These are phyloP conservation scores for Panulirus ornatus DNA, from an alignment of 1,140 invertebrate species.

Conservation along the genomic window DNA sequence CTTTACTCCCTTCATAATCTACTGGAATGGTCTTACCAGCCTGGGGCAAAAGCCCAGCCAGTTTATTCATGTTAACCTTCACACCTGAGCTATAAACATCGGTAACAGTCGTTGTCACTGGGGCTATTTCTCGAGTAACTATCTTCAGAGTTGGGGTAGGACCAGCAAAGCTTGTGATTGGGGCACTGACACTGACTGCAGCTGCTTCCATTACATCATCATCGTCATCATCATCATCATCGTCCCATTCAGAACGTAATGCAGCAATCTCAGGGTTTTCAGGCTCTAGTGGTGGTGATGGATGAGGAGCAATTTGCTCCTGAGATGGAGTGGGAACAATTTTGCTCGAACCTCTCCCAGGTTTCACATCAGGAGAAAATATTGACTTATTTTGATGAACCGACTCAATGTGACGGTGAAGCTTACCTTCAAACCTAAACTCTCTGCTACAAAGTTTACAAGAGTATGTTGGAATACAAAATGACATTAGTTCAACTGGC, in stretches of 20 bases:
- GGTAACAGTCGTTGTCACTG: conserved; percentile 67
- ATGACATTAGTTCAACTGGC: conserved; percentile 73
- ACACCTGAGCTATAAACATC: conserved; percentile 71
- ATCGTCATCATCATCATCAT: conserved; percentile 72
- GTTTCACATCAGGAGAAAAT: conserved; percentile 74
- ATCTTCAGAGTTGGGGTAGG: conserved; percentile 47
- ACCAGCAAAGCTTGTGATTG: background rate
- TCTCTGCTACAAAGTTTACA: conserved; percentile 74
- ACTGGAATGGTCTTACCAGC: conserved; percentile 22
- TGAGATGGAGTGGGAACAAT: background rate
- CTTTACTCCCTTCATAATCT: conserved; percentile 6
- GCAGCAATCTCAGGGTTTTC: conserved; percentile 75
- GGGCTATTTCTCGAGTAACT: conserved; percentile 70
- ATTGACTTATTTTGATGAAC: conserved; percentile 74
- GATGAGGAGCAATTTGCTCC: too few species aligned
- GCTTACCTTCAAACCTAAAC: conserved; percentile 74
- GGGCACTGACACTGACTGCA: background rate
- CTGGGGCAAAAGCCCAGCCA: conserved; percentile 67
- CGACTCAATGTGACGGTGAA: conserved; percentile 74
- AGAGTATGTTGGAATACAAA: conserved; percentile 75
- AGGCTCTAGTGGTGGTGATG: conserved; percentile 3
- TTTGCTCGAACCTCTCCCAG: conserved; percentile 65
- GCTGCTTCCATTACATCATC: conserved; percentile 27
- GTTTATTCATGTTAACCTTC: conserved; percentile 74
- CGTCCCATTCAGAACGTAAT: conserved; percentile 74